Base-by-base conservation (phyloP, 2,888 invertebrate genomes). In the Charanyca ferruginea region DNA sequence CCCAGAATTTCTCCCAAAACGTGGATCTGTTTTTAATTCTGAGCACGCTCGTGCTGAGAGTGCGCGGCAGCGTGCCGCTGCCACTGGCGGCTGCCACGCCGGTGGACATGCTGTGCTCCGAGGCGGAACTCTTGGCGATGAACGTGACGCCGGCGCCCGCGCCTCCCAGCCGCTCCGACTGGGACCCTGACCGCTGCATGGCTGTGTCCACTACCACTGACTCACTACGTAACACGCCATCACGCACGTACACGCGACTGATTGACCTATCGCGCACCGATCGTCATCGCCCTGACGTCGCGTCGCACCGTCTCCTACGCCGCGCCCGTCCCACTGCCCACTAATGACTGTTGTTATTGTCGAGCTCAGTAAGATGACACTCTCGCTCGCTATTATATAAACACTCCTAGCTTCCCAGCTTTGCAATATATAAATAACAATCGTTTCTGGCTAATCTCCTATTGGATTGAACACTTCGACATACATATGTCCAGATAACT, bases 1-100 rank as follows among this genome's bases (percentile, higher is more conserved):
- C 97, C 96, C 97, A 97, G 93, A 97, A 97, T 92, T 98, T 98
- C 88, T 98, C 97, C 98, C 98, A 98, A 91, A 98, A 98, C 52
- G 97, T 96, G 73, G 97, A 97, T 83, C 98, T 96, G 90, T 97
- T 97, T 87, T 97, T 97, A 87, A 98, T 97, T 84, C 98, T 96
- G 58, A 98, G 96, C 44, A 97, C 98, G 83, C 98, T 98, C 73
- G 98, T 98, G 90, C 97, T 98, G 75, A 97, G 96, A 13, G 97
- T 97, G 73, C 97, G 95, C 4, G 97, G 97, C 74, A 97, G 93
- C 63, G 96, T 96, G 67, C 94, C 90, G 73, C 87, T 94, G 88
- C 87, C 94, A 91, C 89, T 94, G 91, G 85, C 94, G 84, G 85
- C 96, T 64, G 96, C 92, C 83, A 90, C 96, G 84, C 91, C 95